Base-by-base conservation (phyloP, 1,140 invertebrate species). In the Heliconius congener region DNA sequence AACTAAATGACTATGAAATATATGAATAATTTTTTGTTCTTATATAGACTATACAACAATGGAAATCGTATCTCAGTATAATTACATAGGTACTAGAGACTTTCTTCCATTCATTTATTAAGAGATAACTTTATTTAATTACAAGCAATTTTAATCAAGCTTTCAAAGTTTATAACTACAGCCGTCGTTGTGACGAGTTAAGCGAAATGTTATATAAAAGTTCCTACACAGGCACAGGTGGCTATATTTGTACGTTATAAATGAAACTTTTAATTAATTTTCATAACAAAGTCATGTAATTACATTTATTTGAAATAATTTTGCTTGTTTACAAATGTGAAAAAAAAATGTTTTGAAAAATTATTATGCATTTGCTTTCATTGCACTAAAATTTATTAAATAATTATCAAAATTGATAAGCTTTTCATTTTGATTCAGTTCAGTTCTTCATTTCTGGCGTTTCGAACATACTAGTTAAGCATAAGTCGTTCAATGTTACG, bases 121-220 rank as follows among this genome's bases (percentile, higher is more conserved):
- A 13, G 23, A 30, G n/a, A 66, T 30, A 9, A 66, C 13, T 66
- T 66, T 66, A 66, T 66, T 30, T 27, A 13, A 27, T 66, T 66
- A 66, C 60, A 66, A 27, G 60, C n/a, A 66, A 66, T 66, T 66
- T 66, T 66, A 66, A 66, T 66, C 23, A 66, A 27, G 60, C 23
- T 66, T 27, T 66, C 27, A 66, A 60, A 66, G 60, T 27, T 66
- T 66, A 66, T 11, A 66, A 66, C 23, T 66, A 27, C n/a, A 30
- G 9, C 23, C 11, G 60, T 57, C 55, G 55, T 66, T 66, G 60
- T 30, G 60, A 66, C 9, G 11, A 66, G 23, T 66, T 30, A 66
- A 11, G 23, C 23, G 60, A 66, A 66, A 66, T 66, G 60, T 27
- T 27, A 13, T 6, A 16, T 13, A 27, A 66, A 66, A 27, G 60